Evolutionary conservation across 2,113 vertebrate genomes (phyloP).

Genomic region (Cephalopterus ornatus): DNA sequence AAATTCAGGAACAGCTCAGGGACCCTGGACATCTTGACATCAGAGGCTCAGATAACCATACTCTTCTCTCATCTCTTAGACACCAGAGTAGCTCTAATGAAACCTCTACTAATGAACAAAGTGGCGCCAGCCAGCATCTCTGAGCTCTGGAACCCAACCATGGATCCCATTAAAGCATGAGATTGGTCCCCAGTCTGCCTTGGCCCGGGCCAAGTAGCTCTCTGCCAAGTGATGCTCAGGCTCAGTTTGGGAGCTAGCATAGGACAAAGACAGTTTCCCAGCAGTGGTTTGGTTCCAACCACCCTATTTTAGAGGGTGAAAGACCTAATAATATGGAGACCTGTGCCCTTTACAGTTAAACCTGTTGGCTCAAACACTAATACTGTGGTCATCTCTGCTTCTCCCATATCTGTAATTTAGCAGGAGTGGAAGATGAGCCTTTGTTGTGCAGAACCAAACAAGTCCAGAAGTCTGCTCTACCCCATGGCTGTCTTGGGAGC

Average conservation of each 20-base stretch:
- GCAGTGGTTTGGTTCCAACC: neutral
- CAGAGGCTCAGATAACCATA: neutral
- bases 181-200: neutral
- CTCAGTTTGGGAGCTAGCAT: neutral
- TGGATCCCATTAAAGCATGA: neutral
- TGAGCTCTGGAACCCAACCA: neutral
- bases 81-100: neutral
- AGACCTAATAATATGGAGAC: neutral
- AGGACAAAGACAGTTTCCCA: neutral
- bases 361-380: neutral
- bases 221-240: neutral
- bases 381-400: neutral
- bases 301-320: neutral
- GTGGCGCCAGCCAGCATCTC: neutral
- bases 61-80: neutral
- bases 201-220: neutral
- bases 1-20: neutral
- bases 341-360: neutral
- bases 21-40: neutral
- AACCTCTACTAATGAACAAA: neutral
- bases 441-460: fast-evolving
- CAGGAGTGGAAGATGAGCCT: neutral
- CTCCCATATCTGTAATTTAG: neutral
- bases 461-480: neutral
- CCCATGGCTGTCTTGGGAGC: fast-evolving